phyloP scores from a whole-genome alignment of 1,140 invertebrate genomes.

The Drosophila willistoni region DNA sequence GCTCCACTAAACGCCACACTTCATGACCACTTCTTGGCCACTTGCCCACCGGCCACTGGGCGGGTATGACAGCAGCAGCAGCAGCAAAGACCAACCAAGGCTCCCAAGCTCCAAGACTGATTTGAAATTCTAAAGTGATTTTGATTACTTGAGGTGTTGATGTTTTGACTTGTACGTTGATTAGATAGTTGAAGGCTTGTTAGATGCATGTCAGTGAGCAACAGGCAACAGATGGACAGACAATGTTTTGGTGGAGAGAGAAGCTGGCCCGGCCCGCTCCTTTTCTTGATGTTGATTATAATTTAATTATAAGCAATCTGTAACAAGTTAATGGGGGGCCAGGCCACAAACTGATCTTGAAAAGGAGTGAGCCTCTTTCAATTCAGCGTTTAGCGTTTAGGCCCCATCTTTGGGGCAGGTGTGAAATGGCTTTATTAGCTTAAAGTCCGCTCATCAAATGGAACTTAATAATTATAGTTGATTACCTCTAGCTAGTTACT shows the following conservation, averaged over 20 bases:
- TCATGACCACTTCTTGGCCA: constrained; percentile 29
- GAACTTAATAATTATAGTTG: constrained; percentile 12
- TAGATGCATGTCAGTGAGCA: constrained; percentile 72
- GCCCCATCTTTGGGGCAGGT: constrained; percentile 50
- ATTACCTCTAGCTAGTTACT: background rate
- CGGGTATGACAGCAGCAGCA: constrained; percentile 51
- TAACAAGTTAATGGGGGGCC: constrained; percentile 67
- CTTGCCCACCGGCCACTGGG: constrained; percentile 29
- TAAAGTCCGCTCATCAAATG: constrained; percentile 27
- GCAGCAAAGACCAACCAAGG: constrained; percentile 14
- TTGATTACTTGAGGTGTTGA: constrained; percentile 82
- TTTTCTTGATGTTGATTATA: constrained; percentile 67
- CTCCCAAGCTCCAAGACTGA: constrained; percentile 66
- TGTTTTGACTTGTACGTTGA: constrained; percentile 82
- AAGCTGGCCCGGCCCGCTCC: constrained; percentile 17
- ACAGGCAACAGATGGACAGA: background rate
- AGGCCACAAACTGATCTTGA: constrained; percentile 52
- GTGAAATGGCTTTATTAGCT: constrained; percentile 80
- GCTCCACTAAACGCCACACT: constrained; percentile 57
- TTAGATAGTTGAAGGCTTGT: constrained; percentile 78
- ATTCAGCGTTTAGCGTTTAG: constrained; percentile 5
- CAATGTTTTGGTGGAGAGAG: background rate
- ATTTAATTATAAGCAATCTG: constrained; percentile 81
- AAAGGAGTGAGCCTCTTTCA: constrained; percentile 1
- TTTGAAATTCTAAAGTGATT: constrained; percentile 82